These are phyloP conservation scores for Monochamus alternatus DNA, from an alignment of 2,888 invertebrate species.

Conservation along the genomic window DNA sequence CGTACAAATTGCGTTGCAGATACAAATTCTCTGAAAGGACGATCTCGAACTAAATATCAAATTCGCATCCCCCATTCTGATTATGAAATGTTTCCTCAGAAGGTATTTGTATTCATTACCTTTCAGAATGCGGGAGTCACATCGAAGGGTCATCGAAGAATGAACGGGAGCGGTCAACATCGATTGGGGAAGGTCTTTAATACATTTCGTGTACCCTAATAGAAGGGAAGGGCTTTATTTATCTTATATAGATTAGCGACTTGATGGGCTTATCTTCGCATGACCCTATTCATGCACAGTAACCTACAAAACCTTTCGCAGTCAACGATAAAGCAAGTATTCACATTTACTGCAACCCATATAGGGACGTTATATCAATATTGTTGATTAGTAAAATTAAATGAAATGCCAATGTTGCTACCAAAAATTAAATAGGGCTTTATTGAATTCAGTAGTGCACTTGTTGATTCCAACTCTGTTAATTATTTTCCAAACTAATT, in stretches of 20 bases:
- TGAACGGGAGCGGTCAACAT: background rate
- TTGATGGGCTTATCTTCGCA: background rate
- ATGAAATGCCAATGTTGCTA: no score
- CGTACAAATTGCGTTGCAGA: no score
- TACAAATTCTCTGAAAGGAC: no score
- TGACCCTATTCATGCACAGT: background rate
- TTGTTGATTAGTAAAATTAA: no score
- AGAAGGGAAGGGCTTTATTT: background rate
- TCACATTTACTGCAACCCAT: no score
- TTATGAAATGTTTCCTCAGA: background rate
- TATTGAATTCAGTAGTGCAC: no score
- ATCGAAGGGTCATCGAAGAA: constrained; percentile 5
- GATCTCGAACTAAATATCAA: background rate
- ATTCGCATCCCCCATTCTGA: background rate
- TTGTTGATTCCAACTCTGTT: no score
- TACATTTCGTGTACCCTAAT: background rate
- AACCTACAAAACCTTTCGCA: background rate
- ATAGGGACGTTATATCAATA: no score
- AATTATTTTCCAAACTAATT: no score
- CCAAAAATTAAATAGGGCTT: no score
- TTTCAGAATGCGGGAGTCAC: background rate
- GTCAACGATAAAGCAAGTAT: no score
- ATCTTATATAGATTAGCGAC: no score
- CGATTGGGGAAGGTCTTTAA: constrained; percentile 2
- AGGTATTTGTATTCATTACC: background rate